These are phyloP conservation scores for Sturnus vulgaris DNA, from an alignment of 2,113 vertebrate species.

Conservation along the genomic window DNA sequence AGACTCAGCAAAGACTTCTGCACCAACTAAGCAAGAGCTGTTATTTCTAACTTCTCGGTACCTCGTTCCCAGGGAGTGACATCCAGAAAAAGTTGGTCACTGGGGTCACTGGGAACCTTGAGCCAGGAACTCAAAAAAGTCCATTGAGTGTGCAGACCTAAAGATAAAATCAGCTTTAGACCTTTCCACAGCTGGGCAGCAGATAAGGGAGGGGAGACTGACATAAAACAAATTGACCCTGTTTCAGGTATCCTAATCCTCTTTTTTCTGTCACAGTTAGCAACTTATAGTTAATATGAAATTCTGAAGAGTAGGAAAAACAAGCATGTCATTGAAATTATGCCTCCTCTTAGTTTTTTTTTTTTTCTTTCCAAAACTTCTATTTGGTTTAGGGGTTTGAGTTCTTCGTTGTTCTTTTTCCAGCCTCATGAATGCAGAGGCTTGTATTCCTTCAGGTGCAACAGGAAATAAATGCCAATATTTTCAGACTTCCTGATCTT, in stretches of 20 bases:
- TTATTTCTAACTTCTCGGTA: not conserved
- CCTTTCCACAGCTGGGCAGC: not conserved
- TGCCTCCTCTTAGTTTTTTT: not conserved
- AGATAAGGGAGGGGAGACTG: not conserved
- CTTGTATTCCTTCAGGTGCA: slow-evolving; percentile 39
- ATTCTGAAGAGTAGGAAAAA: not conserved
- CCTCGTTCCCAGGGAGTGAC: fast-evolving
- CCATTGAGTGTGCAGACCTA: not conserved
- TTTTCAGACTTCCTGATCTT: not conserved
- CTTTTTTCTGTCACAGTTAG: not conserved
- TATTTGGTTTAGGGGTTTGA: not conserved
- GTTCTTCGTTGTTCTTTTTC: not conserved
- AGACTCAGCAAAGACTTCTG: not conserved
- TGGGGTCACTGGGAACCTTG: fast-evolving
- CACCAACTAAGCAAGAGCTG: not conserved
- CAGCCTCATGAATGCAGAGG: not conserved
- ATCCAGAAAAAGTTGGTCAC: not conserved
- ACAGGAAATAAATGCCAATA: slow-evolving; percentile 25
- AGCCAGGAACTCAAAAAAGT: not conserved
- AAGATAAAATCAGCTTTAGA: not conserved
- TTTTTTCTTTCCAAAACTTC: not conserved
- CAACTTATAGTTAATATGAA: not conserved
- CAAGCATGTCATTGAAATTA: not conserved
- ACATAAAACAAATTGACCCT: not conserved
- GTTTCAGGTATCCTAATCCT: not conserved